These are phyloP conservation scores for Spheniscus mendiculus DNA, from an alignment of 2,113 vertebrate genomes.

Conservation along the genomic window DNA sequence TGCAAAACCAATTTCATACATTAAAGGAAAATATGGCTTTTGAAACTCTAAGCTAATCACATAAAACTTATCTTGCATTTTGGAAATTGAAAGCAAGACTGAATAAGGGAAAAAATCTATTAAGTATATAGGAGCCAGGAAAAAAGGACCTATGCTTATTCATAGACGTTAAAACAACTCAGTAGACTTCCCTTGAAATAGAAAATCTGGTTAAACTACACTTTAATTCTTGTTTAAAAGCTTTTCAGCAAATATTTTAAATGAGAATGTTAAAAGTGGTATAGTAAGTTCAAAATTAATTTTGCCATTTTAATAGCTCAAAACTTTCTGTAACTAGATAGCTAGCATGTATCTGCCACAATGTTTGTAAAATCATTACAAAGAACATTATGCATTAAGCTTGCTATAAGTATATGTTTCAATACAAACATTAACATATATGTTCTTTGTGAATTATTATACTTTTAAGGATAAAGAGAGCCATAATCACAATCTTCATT, in stretches of 20 bases:
- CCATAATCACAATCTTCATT: neutral
- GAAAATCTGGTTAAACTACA: neutral
- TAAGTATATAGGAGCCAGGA: neutral
- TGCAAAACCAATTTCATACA: neutral
- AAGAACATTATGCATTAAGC: neutral
- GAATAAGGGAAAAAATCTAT: neutral
- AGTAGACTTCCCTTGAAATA: neutral
- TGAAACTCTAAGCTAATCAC: neutral
- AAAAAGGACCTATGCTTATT: neutral
- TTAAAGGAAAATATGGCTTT: neutral
- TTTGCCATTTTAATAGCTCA: neutral
- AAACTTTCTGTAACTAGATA: neutral
- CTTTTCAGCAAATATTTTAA: neutral
- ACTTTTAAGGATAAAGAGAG: neutral
- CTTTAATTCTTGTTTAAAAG: neutral
- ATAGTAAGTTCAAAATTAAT: neutral
- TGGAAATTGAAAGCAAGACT: neutral
- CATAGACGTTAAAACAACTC: neutral
- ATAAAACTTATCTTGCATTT: neutral
- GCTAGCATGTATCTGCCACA: no score
- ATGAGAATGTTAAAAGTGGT: neutral
- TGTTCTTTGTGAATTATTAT: neutral
- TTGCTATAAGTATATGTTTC: neutral
- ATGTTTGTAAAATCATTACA: neutral
- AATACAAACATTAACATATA: neutral